Percentiles rank a stretch among this genome's conserved stretches.
phyloP scores from a whole-genome alignment of 2,113 vertebrate genomes.

The Sylvietta virens region DNA sequence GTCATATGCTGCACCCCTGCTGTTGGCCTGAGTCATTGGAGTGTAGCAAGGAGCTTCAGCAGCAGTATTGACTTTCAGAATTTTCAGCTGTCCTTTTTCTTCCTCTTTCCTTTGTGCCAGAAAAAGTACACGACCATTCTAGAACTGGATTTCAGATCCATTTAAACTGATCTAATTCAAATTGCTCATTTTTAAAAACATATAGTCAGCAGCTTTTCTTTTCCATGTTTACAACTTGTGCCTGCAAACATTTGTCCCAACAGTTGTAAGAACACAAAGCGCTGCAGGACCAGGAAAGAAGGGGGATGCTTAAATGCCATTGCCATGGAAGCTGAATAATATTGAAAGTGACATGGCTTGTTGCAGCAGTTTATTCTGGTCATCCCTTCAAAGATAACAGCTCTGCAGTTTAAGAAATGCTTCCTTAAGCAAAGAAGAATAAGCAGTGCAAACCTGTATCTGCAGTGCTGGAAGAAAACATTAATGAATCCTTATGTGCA shows the following conservation, averaged over 20 bases:
- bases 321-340: background rate
- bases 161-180: background rate
- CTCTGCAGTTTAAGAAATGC: background rate
- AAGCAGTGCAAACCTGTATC: background rate
- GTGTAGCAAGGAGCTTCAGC: background rate
- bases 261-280: background rate
- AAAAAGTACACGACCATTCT: background rate
- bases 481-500: background rate
- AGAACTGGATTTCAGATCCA: background rate
- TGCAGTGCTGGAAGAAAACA: background rate
- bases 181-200: background rate
- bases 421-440: background rate
- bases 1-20: background rate
- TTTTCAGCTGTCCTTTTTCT: background rate
- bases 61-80: background rate
- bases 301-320: background rate
- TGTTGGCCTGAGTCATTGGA: background rate
- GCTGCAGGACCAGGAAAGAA: background rate
- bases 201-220: background rate
- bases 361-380: background rate
- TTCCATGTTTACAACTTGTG: background rate
- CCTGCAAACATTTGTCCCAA: background rate
- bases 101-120: background rate
- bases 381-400: background rate
- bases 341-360: background rate